These are phyloP conservation scores for Biston betularia DNA, from an alignment of 2,888 invertebrate genomes.

Conservation along the genomic window DNA sequence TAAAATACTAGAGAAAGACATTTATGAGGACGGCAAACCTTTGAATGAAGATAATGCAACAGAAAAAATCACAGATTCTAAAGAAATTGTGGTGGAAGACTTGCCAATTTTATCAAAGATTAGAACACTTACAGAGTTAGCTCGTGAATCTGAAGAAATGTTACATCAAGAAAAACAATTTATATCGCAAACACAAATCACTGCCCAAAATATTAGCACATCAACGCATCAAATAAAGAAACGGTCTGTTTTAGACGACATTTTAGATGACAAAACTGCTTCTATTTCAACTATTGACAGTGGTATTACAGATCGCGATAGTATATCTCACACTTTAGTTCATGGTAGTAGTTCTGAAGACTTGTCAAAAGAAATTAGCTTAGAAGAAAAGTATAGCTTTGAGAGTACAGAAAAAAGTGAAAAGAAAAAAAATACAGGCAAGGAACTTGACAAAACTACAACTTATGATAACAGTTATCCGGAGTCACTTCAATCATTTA, in stretches of 20 bases:
- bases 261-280: conserved; percentile 46
- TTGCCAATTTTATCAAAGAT: conserved; percentile 42
- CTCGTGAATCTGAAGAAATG: conserved; percentile 56
- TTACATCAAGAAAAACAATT: conserved; percentile 54
- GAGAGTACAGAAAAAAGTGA: conserved; percentile 73
- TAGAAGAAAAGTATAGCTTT: conserved; percentile 79
- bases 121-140: conserved; percentile 45
- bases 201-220: conserved; percentile 35
- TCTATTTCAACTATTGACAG: conserved; percentile 59
- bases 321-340: conserved; percentile 53
- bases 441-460: conserved; percentile 30
- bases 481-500: conserved; percentile 52
- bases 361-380: conserved; percentile 73
- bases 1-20: conserved; percentile 39
- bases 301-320: conserved; percentile 58
- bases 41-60: conserved; percentile 53
- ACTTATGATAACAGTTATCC: conserved; percentile 44
- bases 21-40: conserved; percentile 52
- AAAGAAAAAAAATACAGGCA: conserved; percentile 47
- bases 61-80: conserved; percentile 38
- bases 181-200: conserved; percentile 43
- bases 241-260: conserved; percentile 43
- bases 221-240: conserved; percentile 47
- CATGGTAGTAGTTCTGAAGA: conserved; percentile 77
- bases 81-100: conserved; percentile 39